Base-by-base conservation (phyloP, 2,888 invertebrate species). In the Melipona beecheii region DNA sequence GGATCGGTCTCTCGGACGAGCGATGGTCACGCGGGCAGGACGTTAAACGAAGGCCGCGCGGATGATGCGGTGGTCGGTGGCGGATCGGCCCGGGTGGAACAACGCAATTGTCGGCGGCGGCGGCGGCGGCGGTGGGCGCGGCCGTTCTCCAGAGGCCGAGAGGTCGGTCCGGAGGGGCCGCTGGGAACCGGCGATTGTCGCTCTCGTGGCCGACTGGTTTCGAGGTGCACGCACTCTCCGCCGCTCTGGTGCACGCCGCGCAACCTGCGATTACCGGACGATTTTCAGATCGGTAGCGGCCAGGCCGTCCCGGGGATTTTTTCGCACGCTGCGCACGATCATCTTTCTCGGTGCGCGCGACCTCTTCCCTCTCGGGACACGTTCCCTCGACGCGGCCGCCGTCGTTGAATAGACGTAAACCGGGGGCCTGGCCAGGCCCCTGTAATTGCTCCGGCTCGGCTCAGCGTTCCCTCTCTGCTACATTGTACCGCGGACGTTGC, bases 131-230 rank as follows among this genome's bases (percentile, higher is more conserved):
- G 56, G n/a, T 93, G 92, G 93, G 93, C 93, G 92, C 93, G 93
- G 92, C 90, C 84, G 88, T 74, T 86, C 85, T 81, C 78, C 85
- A 91, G 90, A 91, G 93, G 93, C 92, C 91, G 92, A 93, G 92
- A 93, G 93, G 91, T 92, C 92, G 43, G 93, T 90, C 86, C 89
- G 49, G 21, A 77, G 84, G 84, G 86, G 89, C 89, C 88, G 90
- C 91, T 60, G 60, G 27, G 92, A 93, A 93, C 91, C 92, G 89
- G 89, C 91, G 92, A 93, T 92, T 93, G 93, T 93, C 93, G 91
- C 91, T 91, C 87, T 91, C 87, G 86, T 56, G 56, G 56, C 56
- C n/a, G 56, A 56, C 89, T 90, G 89, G 43, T 90, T 87, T 87
- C 90, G 88, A 91, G 90, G 84, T 82, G 89, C 90, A 91, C 89